phyloP scores from a whole-genome alignment of 2,888 invertebrate species.

The Alloplasta piceator region DNA sequence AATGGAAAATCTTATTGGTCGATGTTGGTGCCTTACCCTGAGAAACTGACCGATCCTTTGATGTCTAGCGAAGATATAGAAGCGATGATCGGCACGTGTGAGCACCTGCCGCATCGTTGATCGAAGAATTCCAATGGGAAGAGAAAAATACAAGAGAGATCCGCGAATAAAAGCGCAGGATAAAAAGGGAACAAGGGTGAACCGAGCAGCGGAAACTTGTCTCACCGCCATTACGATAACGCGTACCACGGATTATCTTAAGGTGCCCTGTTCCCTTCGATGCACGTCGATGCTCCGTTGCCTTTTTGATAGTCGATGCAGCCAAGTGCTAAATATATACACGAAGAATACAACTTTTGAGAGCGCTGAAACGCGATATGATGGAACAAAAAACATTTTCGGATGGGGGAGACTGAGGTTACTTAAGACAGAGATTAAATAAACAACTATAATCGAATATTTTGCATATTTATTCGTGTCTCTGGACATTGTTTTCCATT shows the following conservation, averaged over 20 bases:
- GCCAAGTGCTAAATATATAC: constrained; percentile 19
- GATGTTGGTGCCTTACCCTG: constrained; percentile 45
- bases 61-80: constrained; percentile 78
- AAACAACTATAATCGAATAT: too few relatives aligned
- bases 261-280: constrained; percentile 36
- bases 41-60: constrained; percentile 76
- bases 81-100: constrained; percentile 76
- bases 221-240: constrained; percentile 46
- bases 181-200: not conserved
- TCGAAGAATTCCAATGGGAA: constrained; percentile 61
- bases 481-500: too few relatives aligned
- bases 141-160: constrained; percentile 62
- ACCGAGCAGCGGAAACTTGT: constrained; percentile 31
- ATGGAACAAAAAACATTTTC: not conserved
- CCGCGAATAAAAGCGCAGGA: constrained; percentile 7
- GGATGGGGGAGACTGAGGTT: too few relatives aligned
- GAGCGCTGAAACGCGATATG: constrained; percentile 14
- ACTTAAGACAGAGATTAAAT: too few relatives aligned
- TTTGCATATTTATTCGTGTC: too few relatives aligned
- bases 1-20: constrained; percentile 45
- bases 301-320: constrained; percentile 22
- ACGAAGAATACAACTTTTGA: too few relatives aligned
- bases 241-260: constrained; percentile 34
- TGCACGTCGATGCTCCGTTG: constrained; percentile 25
- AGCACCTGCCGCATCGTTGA: constrained; percentile 67